Base-by-base conservation (phyloP, 2,113 vertebrate species). In the Sorex araneus region DNA sequence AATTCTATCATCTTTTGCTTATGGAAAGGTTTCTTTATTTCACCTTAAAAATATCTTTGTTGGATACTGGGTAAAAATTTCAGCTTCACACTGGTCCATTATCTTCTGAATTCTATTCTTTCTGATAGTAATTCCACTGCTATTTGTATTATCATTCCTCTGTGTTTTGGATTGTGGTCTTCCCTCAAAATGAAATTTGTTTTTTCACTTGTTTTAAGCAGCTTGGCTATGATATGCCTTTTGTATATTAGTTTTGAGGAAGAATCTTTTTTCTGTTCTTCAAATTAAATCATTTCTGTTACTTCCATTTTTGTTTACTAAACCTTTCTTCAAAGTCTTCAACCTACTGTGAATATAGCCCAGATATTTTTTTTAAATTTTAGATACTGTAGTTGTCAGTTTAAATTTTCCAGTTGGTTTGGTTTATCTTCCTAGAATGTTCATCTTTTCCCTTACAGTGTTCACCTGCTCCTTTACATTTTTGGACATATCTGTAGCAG, bases 301-400 rank as follows among this genome's bases (percentile, higher is more conserved):
- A 13, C 6, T 91, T 63, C 32, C 18, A n/a, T 43, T 87, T 16
- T 11, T 69, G 32, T 78, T 77, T 60, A 63, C 47, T 78, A 36
- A 78, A 15, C 1, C 36, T 84, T 71, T 87, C 71, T 45, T 90
- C 63, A 23, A 47, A 86, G 70, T 83, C 36, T 90, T 57, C 40
- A 67, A 92, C 74, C 54, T 67, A 16, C 43, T 43, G 28, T 50
- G 67, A 54, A 63, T 83, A 64, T 3, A 84, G 19, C 60, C n/a
- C n/a, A 70, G 67, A 28, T 8, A 92, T n/a, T 71, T 66, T 87
- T 71, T 66, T 87, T 93, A 83, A 64, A 66, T 45, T 92, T 94
- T 75, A 87, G 34, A 80, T 50, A 83, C 19, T 85, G 21, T 79
- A 45, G 12, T 91, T 93, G 54, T 34, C 27, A 45, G 16, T 47